phyloP scores from a whole-genome alignment of 2,888 invertebrate genomes.

The Meganola albula region DNA sequence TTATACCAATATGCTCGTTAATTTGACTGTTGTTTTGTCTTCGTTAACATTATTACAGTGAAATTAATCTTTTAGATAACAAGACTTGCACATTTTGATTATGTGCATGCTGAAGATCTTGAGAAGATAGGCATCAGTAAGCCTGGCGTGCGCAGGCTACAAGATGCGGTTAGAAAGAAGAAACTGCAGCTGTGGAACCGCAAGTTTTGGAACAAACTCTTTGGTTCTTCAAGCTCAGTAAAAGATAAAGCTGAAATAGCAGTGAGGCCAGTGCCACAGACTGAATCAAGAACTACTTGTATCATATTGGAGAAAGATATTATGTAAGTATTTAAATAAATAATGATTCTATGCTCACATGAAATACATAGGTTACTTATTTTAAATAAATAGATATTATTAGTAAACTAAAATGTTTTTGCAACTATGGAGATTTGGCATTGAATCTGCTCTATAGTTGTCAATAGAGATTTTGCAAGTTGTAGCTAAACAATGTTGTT shows the following conservation, averaged over 20 bases:
- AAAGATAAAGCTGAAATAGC: constrained; percentile 71
- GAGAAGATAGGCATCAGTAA: constrained; percentile 96
- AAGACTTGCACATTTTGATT: constrained; percentile 96
- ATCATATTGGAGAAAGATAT: constrained; percentile 91
- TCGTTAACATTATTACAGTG: too few species aligned
- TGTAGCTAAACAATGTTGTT: too few species aligned
- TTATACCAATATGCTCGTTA: constrained; percentile 8
- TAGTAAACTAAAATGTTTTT: too few species aligned
- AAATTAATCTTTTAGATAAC: constrained; percentile 80
- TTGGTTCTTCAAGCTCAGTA: constrained; percentile 69
- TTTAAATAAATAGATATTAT: too few species aligned
- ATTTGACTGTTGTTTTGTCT: neutral
- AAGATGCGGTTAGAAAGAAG: constrained; percentile 95
- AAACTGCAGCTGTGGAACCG: constrained; percentile 89
- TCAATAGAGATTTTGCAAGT: too few species aligned
- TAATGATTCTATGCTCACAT: too few species aligned
- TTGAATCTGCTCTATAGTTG: too few species aligned
- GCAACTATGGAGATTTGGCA: too few species aligned
- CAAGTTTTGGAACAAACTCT: constrained; percentile 88
- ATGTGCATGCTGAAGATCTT: constrained; percentile 96
- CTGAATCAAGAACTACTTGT: constrained; percentile 80
- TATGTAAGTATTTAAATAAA: constrained; percentile 54
- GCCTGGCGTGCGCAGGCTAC: constrained; percentile 91
- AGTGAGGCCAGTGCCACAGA: constrained; percentile 48
- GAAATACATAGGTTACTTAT: too few species aligned